Evolutionary conservation across 2,113 vertebrate genomes (phyloP).

Genomic region (Tragelaphus buxtoni): DNA sequence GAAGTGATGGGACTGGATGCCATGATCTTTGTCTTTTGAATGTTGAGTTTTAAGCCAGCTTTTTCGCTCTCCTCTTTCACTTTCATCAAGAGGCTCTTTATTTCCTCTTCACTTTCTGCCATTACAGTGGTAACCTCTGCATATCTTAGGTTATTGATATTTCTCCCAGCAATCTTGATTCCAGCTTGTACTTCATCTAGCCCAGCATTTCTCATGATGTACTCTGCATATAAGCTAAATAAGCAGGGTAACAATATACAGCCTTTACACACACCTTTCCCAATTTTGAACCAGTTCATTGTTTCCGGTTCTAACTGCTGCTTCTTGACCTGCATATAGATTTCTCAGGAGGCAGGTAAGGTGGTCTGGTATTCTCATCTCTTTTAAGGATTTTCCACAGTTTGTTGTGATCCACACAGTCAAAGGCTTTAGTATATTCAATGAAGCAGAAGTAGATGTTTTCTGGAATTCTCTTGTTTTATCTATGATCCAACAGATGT

Average conservation of each 20-base stretch:
- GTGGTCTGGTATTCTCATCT: background rate
- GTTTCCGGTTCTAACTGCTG: background rate
- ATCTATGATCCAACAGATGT: background rate
- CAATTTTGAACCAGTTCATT: background rate
- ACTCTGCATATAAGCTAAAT: background rate
- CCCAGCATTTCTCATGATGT: background rate
- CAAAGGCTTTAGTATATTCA: background rate
- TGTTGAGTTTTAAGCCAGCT: background rate
- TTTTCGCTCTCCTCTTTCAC: fast-evolving
- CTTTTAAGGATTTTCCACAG: background rate
- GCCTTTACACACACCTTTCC: background rate
- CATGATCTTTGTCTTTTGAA: background rate
- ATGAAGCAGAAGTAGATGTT: background rate
- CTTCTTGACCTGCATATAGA: background rate
- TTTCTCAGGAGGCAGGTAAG: background rate
- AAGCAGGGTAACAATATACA: background rate
- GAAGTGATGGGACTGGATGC: background rate
- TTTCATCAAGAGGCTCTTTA: background rate
- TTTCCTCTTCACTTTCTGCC: background rate
- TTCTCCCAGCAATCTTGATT: background rate
- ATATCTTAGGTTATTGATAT: background rate
- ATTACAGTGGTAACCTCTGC: background rate
- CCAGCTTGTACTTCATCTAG: background rate
- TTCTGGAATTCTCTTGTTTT: background rate
- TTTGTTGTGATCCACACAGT: background rate